These are phyloP conservation scores for Corynorhinus townsendii DNA, from an alignment of 2,113 vertebrate species.

Conservation along the genomic window DNA sequence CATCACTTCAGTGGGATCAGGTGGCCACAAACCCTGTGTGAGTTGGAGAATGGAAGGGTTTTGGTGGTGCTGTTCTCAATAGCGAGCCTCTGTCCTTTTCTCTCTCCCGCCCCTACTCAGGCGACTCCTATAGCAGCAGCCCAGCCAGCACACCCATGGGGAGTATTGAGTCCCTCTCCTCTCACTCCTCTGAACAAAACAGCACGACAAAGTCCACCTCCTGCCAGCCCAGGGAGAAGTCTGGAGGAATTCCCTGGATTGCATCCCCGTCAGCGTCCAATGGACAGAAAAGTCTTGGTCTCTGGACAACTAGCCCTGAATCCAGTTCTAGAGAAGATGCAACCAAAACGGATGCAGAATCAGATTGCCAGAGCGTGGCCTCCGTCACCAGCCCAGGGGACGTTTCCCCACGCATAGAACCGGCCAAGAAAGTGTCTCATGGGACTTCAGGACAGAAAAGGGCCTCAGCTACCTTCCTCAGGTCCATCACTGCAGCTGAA, in stretches of 20 bases:
- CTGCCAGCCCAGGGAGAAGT: conserved; percentile 84
- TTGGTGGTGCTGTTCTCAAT: neutral
- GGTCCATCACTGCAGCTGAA: conserved; percentile 91
- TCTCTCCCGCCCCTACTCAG: conserved; percentile 68
- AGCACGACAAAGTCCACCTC: conserved; percentile 83
- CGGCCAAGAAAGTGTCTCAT: conserved; percentile 85
- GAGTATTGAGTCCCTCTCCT: conserved; percentile 96
- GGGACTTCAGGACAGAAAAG: conserved; percentile 80
- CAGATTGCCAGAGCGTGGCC: conserved; percentile 89
- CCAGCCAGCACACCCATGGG: conserved; percentile 96
- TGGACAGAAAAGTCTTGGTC: conserved; percentile 84
- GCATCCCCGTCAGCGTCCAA: conserved; percentile 83
- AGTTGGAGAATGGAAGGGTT: neutral
- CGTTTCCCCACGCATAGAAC: conserved; percentile 77
- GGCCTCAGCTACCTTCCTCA: conserved; percentile 89
- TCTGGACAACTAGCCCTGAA: conserved; percentile 91
- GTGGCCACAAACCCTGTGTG: accelerated
- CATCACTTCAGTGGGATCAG: too few relatives aligned
- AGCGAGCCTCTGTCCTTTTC: neutral
- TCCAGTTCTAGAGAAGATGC: conserved; percentile 91
- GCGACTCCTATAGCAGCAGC: conserved; percentile 97
- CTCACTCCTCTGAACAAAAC: conserved; percentile 98
- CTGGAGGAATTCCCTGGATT: conserved; percentile 80
- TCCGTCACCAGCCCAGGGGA: conserved; percentile 81
- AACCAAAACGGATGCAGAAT: conserved; percentile 90